These are phyloP conservation scores for Cylas formicarius DNA, from an alignment of 1,140 invertebrate genomes.

Conservation along the genomic window DNA sequence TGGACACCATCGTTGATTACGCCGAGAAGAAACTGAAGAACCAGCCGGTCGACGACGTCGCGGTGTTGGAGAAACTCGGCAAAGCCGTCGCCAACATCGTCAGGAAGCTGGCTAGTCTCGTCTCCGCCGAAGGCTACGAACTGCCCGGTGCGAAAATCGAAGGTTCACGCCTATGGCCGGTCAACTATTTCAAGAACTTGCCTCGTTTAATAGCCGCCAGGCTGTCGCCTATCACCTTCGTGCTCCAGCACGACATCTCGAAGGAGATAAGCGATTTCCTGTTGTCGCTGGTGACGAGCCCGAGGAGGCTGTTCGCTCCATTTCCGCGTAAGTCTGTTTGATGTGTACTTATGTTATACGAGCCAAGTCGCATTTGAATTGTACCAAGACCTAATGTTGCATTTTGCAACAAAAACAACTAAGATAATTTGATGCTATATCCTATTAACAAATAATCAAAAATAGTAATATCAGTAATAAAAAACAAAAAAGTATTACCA, in stretches of 20 bases:
- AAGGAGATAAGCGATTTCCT: slow-evolving; percentile 17
- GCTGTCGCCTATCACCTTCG: slow-evolving; percentile 52
- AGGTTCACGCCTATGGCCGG: slow-evolving; percentile 4
- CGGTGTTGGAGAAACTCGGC: slow-evolving; percentile 49
- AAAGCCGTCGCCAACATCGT: slow-evolving; percentile 43
- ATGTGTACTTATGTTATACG: background rate
- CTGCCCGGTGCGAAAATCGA: slow-evolving; percentile 8
- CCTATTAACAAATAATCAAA: no score
- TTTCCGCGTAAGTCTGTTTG: slow-evolving; percentile 38
- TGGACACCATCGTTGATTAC: slow-evolving; percentile 50
- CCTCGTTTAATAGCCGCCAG: slow-evolving; percentile 45
- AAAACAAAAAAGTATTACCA: no score
- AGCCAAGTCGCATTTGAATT: no score
- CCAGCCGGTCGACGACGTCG: slow-evolving; percentile 47
- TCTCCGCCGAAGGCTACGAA: slow-evolving; percentile 10
- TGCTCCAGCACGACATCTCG: slow-evolving; percentile 49
- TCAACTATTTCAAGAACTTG: slow-evolving; percentile 34
- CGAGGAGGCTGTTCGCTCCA: slow-evolving; percentile 49
- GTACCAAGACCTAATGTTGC: no score
- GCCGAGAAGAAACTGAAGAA: slow-evolving; percentile 52
- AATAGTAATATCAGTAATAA: no score
- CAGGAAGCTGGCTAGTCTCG: slow-evolving; percentile 14
- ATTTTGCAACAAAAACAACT: no score
- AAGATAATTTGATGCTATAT: no score
- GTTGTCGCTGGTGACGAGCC: slow-evolving; percentile 36